phyloP scores from a whole-genome alignment of 2,113 vertebrate genomes.

The Platichthys flesus region DNA sequence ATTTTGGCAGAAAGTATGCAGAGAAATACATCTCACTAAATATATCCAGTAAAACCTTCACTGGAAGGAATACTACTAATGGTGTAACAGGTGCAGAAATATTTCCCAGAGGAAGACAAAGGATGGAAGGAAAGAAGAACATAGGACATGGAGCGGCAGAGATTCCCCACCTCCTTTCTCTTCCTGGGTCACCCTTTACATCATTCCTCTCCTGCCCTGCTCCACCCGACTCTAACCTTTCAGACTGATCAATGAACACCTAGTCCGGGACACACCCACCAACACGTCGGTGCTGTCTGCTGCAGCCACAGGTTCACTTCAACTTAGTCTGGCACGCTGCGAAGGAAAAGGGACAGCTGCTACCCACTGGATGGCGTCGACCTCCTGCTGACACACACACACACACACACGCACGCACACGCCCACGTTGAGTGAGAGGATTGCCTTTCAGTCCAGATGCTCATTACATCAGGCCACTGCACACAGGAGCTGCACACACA shows the following conservation, averaged over 20 bases:
- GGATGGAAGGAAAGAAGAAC: neutral
- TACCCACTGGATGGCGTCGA: constrained; percentile 60
- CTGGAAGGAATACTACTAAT: no score
- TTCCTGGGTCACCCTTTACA: constrained; percentile 35
- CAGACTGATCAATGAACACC: constrained; percentile 70
- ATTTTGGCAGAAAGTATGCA: no score
- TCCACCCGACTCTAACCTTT: constrained; percentile 47
- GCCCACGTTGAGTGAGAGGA: constrained; percentile 26
- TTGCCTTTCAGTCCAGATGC: constrained; percentile 63
- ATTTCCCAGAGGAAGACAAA: neutral
- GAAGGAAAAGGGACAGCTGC: constrained; percentile 63
- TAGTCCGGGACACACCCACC: constrained; percentile 47
- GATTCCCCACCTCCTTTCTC: neutral
- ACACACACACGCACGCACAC: constrained; percentile 24
- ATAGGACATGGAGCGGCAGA: neutral
- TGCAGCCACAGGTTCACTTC: constrained; percentile 22
- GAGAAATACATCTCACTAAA: no score
- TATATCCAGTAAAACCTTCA: no score
- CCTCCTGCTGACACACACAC: constrained; percentile 53
- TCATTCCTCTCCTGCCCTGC: constrained; percentile 2
- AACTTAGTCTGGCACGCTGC: constrained; percentile 52
- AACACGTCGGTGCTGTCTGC: constrained; percentile 33
- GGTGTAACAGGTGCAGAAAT: no score
- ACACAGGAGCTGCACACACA: neutral
- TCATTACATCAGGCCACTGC: constrained; percentile 39